phyloP scores from a whole-genome alignment of 2,888 invertebrate species.

The Crocallis elinguaria region DNA sequence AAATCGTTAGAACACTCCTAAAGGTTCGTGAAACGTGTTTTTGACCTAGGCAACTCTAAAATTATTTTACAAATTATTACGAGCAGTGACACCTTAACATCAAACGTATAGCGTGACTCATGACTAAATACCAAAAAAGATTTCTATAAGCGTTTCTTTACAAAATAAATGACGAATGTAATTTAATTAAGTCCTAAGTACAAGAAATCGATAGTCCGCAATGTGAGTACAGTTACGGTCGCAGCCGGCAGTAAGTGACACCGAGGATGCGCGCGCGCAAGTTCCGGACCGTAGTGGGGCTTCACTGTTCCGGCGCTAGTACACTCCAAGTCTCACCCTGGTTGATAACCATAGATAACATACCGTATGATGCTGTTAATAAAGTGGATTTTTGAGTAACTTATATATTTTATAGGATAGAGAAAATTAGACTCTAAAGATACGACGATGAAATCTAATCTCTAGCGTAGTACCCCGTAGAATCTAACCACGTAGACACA shows the following conservation, averaged over 20 bases:
- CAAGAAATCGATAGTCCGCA: conserved; percentile 53
- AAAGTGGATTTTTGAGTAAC: not conserved
- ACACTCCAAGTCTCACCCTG: conserved; percentile 13
- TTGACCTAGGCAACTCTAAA: no score
- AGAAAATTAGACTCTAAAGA: conserved; percentile 6
- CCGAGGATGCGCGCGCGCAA: conserved; percentile 77
- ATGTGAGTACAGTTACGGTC: conserved; percentile 65
- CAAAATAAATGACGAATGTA: no score
- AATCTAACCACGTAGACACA: not conserved
- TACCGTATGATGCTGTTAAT: not conserved
- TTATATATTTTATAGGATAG: not conserved
- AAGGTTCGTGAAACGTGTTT: no score
- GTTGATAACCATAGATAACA: conserved; percentile 1
- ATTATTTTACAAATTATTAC: no score
- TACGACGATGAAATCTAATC: not conserved
- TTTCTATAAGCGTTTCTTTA: no score
- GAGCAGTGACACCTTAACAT: no score
- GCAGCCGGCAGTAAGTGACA: conserved; percentile 66
- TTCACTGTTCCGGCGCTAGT: conserved; percentile 70
- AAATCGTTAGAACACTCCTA: no score
- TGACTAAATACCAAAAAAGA: no score
- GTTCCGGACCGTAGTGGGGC: conserved; percentile 80
- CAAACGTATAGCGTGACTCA: no score
- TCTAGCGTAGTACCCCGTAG: not conserved
- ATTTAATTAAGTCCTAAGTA: conserved; percentile 41